These are phyloP conservation scores for Hirudo medicinalis DNA, from an alignment of 1,140 invertebrate species.

Conservation along the genomic window DNA sequence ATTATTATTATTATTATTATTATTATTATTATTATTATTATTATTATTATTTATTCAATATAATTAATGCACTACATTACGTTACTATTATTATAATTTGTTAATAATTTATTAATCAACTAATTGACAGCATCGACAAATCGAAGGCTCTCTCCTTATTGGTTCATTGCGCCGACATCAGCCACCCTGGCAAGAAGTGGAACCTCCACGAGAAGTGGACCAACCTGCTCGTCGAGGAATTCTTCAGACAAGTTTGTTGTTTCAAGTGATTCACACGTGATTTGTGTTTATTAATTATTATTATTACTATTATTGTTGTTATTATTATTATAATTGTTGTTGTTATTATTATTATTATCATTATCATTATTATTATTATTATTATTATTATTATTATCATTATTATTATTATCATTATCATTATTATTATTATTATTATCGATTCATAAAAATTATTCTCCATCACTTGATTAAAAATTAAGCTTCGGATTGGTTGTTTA, in stretches of 20 bases:
- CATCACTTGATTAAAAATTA: too few species aligned
- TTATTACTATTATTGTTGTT: neutral
- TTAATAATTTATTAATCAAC: too few species aligned
- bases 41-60: too few species aligned
- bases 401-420: neutral
- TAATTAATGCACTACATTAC: too few species aligned
- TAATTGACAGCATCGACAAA: constrained; percentile 62
- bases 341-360: neutral
- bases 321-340: neutral
- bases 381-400: neutral
- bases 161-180: constrained; percentile 89
- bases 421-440: neutral
- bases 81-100: too few species aligned
- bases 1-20: too few species aligned
- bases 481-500: too few species aligned
- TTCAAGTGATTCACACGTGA: neutral
- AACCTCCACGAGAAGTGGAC: constrained; percentile 76
- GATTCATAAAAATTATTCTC: too few species aligned
- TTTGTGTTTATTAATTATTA: too few species aligned
- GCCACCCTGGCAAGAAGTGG: constrained; percentile 88
- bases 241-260: constrained; percentile 60
- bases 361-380: too few species aligned
- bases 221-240: constrained; percentile 77
- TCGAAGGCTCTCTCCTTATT: constrained; percentile 79
- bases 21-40: too few species aligned